phyloP scores from a whole-genome alignment of 2,797 vertebrate genomes.

The Falco concolor region DNA sequence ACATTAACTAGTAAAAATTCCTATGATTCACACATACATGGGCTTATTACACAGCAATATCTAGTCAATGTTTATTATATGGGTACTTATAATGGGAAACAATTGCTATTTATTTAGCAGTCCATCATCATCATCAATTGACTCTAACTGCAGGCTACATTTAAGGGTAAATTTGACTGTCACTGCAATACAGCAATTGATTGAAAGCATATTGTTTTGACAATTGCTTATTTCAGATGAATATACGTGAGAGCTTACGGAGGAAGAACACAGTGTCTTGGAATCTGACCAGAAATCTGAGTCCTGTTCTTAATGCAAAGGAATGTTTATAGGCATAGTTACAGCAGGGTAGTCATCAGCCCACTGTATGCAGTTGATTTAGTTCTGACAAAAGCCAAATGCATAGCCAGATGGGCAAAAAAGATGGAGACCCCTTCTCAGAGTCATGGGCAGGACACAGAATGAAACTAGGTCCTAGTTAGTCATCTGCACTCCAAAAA shows the following conservation, averaged over 20 bases:
- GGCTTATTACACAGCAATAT: not conserved
- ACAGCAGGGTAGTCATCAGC: not conserved
- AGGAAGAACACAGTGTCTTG: not conserved
- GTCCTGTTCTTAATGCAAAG: not conserved
- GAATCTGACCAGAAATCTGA: not conserved
- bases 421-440: not conserved
- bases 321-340: not conserved
- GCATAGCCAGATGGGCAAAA: not conserved
- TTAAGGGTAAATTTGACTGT: not conserved
- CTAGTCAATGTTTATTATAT: not conserved
- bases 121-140: not conserved
- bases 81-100: not conserved
- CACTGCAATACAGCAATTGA: not conserved
- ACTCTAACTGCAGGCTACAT: not conserved
- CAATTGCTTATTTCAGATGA: not conserved
- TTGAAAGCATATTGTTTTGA: not conserved
- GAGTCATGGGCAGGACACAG: not conserved
- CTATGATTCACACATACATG: not conserved
- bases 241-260: not conserved
- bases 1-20: not conserved
- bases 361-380: not conserved
- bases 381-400: not conserved
- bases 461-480: not conserved
- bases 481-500: not conserved
- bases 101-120: not conserved